Evolutionary conservation across 2,797 vertebrate genomes (phyloP).

Genomic region (Nannoperca australis): DNA sequence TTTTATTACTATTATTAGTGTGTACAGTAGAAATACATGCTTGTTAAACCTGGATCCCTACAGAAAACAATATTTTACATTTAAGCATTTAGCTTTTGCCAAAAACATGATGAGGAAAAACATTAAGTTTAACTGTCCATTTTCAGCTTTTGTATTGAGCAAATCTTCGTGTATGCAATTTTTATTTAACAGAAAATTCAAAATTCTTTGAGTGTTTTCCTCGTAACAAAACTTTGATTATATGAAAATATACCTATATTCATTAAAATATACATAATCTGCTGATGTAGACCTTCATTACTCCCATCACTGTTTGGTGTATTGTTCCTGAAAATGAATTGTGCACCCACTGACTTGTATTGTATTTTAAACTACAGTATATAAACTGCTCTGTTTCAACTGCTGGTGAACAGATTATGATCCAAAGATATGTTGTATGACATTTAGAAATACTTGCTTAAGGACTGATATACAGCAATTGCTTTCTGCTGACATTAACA

Average conservation of each 20-base stretch:
- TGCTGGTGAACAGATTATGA: neutral
- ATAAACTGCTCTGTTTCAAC: neutral
- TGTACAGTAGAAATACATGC: neutral
- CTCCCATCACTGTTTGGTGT: neutral
- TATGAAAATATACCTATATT: neutral
- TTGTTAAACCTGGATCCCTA: no score
- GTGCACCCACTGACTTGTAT: neutral
- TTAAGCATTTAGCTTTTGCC: neutral
- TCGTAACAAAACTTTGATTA: no score
- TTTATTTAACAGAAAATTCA: no score
- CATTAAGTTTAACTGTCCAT: neutral
- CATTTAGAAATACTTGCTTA: neutral
- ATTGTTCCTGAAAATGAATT: constrained; percentile 1
- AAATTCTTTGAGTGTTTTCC: neutral
- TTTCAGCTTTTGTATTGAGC: neutral
- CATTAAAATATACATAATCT: neutral
- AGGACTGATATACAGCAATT: constrained; percentile 3
- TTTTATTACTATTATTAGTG: neutral
- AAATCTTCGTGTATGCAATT: neutral
- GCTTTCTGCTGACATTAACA: constrained; percentile 18
- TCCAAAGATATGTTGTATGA: neutral
- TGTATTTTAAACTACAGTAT: neutral
- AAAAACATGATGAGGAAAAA: neutral
- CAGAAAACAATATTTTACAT: neutral
- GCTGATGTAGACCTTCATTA: neutral